Percentiles rank a stretch among this genome's conserved stretches.
Conservation (phyloP, 2,888 invertebrate species). For the Epirrhoe alternata region DNA sequence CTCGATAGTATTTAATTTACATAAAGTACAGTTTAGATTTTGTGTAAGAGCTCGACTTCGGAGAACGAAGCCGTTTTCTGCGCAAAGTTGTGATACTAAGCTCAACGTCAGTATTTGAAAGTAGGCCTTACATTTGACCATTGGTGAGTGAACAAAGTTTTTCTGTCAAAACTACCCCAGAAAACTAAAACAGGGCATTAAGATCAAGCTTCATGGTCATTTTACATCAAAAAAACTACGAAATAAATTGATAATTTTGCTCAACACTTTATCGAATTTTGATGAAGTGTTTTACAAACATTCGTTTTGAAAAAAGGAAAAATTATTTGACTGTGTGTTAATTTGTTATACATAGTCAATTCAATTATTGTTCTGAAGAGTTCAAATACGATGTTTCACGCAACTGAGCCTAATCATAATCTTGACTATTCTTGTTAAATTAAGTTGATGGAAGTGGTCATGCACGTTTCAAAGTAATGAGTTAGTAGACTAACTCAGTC, state of each 20-base stretch:
- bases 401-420: too few species aligned
- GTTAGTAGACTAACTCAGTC: background rate
- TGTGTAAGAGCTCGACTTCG: slow-evolving; percentile 60
- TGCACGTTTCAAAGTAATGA: background rate
- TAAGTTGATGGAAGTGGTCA: background rate
- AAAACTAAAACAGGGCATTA: too few species aligned
- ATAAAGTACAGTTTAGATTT: slow-evolving; percentile 68
- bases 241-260: too few species aligned
- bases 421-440: too few species aligned
- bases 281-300: too few species aligned
- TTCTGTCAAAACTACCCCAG: background rate
- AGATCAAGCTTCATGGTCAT: background rate
- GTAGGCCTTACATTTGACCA: slow-evolving; percentile 1
- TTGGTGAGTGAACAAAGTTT: background rate
- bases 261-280: too few species aligned
- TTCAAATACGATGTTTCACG: too few species aligned
- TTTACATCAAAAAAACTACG: background rate
- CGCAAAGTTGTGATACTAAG: slow-evolving; percentile 15
- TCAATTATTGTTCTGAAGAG: too few species aligned
- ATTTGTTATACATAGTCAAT: too few species aligned
- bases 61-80: slow-evolving; percentile 42
- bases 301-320: too few species aligned
- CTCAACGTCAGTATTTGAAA: slow-evolving; percentile 9
- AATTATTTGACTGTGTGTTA: too few species aligned
- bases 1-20: slow-evolving; percentile 71